phyloP scores from a whole-genome alignment of 1,140 invertebrate species.

The Cyclina sinensis region DNA sequence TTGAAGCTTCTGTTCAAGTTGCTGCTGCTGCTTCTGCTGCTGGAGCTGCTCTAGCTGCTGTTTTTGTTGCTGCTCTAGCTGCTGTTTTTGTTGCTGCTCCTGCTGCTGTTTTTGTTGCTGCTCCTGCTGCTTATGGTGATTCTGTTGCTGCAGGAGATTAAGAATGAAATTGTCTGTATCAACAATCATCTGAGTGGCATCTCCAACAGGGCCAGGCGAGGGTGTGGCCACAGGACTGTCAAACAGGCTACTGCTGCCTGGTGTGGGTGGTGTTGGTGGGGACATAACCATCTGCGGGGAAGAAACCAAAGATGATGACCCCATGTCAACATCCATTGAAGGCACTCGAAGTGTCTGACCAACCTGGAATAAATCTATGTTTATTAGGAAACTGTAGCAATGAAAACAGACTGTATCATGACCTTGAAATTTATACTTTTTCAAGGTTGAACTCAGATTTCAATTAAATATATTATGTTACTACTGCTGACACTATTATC shows the following conservation, averaged over 20 bases:
- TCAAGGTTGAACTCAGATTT: no score
- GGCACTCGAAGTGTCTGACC: conserved; percentile 17
- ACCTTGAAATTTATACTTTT: no score
- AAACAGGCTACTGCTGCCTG: not conserved
- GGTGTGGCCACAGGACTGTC: conserved; percentile 41
- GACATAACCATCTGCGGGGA: conserved; percentile 25
- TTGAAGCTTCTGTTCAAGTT: conserved; percentile 56
- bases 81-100: conserved; percentile 35
- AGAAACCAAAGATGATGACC: not conserved
- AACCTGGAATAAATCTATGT: conserved; percentile 9
- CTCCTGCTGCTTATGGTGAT: conserved; percentile 55
- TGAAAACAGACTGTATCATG: no score
- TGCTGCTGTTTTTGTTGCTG: conserved; percentile 27
- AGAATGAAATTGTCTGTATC: conserved; percentile 57
- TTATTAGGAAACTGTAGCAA: no score
- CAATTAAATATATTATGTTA: no score
- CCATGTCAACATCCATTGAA: conserved; percentile 56
- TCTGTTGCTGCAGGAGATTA: conserved; percentile 49
- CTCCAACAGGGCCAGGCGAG: not conserved
- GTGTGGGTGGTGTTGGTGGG: conserved; percentile 31
- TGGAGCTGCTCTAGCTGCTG: conserved; percentile 45
- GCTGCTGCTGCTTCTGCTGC: conserved; percentile 36
- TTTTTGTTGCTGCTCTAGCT: conserved; percentile 43
- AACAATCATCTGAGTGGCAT: conserved; percentile 4
- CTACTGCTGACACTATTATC: no score